phyloP scores from a whole-genome alignment of 2,113 vertebrate species.

The Mastomys coucha region DNA sequence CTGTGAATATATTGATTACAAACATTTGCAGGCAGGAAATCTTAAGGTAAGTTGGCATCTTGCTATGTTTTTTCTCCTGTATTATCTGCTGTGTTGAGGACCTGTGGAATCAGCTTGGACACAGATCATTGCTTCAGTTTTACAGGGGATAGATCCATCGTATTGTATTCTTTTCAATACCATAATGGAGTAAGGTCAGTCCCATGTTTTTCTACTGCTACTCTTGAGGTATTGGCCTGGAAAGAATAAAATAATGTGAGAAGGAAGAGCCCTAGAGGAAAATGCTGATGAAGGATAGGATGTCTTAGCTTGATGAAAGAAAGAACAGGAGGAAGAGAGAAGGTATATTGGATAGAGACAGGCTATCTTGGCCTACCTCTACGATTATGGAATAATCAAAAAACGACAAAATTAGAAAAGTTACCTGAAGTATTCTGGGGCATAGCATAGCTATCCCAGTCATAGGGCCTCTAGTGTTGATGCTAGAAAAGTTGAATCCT shows the following conservation, averaged over 20 bases:
- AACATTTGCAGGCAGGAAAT: not conserved
- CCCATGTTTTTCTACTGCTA: not conserved
- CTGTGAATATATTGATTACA: not conserved
- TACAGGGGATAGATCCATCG: not conserved
- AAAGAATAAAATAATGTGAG: not conserved
- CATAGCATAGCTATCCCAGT: accelerated
- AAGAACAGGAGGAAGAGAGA: accelerated
- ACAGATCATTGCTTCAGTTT: not conserved
- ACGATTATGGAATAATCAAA: not conserved
- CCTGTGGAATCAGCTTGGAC: not conserved
- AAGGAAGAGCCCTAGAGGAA: not conserved
- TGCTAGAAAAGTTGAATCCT: not conserved
- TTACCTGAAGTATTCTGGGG: not conserved
- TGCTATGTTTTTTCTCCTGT: not conserved
- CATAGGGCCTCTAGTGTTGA: not conserved
- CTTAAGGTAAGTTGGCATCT: not conserved
- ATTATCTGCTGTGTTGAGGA: constrained; percentile 69
- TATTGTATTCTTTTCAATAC: not conserved
- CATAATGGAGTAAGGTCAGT: not conserved
- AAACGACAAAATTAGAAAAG: accelerated
- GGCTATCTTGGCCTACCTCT: not conserved
- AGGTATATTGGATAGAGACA: not conserved
- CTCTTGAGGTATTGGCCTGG: not conserved
- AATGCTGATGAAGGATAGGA: not conserved
- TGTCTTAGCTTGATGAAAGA: not conserved